phyloP scores from a whole-genome alignment of 2,797 vertebrate species.

The Neosalanx taihuensis region DNA sequence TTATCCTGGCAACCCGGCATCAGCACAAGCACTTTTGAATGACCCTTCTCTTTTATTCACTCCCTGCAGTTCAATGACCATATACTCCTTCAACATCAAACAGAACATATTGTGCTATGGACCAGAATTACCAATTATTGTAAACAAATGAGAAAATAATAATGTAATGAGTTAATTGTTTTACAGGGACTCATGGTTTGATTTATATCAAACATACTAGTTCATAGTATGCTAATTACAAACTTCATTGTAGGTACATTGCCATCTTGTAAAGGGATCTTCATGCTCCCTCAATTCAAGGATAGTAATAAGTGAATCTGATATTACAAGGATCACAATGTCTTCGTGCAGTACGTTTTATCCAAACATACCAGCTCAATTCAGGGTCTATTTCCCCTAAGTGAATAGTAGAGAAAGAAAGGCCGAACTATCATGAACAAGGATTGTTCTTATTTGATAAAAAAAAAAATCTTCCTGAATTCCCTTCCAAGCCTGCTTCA shows the following conservation, averaged over 20 bases:
- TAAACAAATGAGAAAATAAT: no score
- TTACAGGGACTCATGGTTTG: no score
- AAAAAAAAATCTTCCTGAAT: conserved; percentile 30
- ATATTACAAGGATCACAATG: not conserved
- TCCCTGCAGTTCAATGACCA: not conserved
- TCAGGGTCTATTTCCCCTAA: conserved; percentile 37
- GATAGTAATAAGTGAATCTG: not conserved
- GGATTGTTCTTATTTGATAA: not conserved
- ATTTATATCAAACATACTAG: not conserved
- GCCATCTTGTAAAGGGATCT: not conserved
- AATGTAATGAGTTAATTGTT: no score
- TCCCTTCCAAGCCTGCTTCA: conserved; percentile 30
- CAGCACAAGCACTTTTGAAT: not conserved
- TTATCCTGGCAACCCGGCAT: not conserved
- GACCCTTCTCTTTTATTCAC: not conserved
- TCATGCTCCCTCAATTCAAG: not conserved
- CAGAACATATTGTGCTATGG: no score
- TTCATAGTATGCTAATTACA: not conserved
- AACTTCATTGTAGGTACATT: not conserved
- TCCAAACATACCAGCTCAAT: conserved; percentile 17
- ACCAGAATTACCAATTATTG: no score
- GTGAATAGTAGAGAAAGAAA: conserved; percentile 25
- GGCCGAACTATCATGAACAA: conserved; percentile 42
- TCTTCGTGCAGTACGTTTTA: not conserved
- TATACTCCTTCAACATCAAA: not conserved